Evolutionary conservation across 2,888 invertebrate species (phyloP).

Genomic region (Epiblema foenella): DNA sequence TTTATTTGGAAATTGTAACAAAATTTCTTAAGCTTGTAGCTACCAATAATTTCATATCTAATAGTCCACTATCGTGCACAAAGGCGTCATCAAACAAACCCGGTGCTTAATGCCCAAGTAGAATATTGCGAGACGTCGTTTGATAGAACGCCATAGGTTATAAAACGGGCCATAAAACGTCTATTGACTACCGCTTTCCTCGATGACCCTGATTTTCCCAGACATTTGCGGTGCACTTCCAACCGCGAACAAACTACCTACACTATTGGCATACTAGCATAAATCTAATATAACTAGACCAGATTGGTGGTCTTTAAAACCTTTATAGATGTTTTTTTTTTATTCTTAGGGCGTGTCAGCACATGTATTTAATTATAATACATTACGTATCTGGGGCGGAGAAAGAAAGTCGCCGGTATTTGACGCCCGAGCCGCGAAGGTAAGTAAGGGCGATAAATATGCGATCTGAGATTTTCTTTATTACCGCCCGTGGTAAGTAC

Average conservation of each 20-base stretch:
- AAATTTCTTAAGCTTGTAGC: background rate
- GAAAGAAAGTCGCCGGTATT: no score
- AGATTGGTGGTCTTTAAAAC: no score
- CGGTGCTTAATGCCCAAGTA: background rate
- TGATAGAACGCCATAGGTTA: conserved; percentile 3
- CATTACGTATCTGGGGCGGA: no score
- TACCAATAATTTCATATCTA: background rate
- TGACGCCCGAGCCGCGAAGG: no score
- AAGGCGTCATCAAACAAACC: conserved; percentile 8
- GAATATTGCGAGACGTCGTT: background rate
- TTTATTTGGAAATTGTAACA: background rate
- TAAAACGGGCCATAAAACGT: conserved; percentile 4
- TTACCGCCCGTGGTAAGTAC: no score
- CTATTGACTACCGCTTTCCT: conserved; percentile 5
- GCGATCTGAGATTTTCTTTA: no score
- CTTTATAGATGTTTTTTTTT: no score
- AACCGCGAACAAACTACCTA: background rate
- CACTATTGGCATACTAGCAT: background rate
- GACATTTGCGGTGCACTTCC: background rate
- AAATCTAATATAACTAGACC: background rate
- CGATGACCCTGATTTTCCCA: background rate
- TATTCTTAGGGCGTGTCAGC: no score
- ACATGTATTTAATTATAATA: no score
- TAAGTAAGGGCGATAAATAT: no score
- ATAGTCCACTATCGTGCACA: background rate